Evolutionary conservation across 64 coral and sea anemone species (phyloP), one percentile per base, ranked within the genome.

Genomic region (Acropora tenuis): DNA sequence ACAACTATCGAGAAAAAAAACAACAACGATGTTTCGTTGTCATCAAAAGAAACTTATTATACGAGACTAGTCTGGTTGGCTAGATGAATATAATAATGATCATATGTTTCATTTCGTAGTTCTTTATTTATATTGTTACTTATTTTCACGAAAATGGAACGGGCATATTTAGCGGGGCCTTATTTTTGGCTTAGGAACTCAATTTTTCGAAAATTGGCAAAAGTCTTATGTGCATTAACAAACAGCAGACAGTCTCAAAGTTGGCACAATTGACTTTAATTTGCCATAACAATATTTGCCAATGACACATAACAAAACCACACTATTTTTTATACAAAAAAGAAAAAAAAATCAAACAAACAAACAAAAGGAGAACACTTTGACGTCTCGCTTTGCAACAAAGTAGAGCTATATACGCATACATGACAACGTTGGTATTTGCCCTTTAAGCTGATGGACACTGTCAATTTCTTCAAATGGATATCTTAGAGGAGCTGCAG

Each of bases 331-430:
- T n/a, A n/a, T n/a, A 55, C 50, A 55, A 55, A 55, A 55, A 3
- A 55, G 9, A 63, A 63, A 8, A 1, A 13, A 63, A 63, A 63
- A 63, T 13, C 0, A 15, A 13, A 12, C 15, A 42, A 79, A 75
- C 78, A 79, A 89, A 79, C 76, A 8, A 79, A 89, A 79, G 41
- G 75, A 77, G 79, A 89, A 89, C 49, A 61, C 48, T 89, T 89
- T 79, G 88, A 77, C 74, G 66, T 79, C 8, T 89, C 67, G 40
- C 17, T 89, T 89, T 89, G 41, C 88, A 69, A 89, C 88, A 89
- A 89, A 89, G 17, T 76, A 89, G 88, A 63, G 76, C 76, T 69
- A 79, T 79, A 69, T 19, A 68, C 17, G 48, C 50, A 55, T 60
- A 58, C 88, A 43, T 42, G 73, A 79, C 72, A 89, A 10, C 53